Percentiles rank a stretch among this genome's conserved stretches.
These are phyloP conservation scores for Drosophila greeni DNA, from an alignment of 2,888 invertebrate species.

Conservation along the genomic window DNA sequence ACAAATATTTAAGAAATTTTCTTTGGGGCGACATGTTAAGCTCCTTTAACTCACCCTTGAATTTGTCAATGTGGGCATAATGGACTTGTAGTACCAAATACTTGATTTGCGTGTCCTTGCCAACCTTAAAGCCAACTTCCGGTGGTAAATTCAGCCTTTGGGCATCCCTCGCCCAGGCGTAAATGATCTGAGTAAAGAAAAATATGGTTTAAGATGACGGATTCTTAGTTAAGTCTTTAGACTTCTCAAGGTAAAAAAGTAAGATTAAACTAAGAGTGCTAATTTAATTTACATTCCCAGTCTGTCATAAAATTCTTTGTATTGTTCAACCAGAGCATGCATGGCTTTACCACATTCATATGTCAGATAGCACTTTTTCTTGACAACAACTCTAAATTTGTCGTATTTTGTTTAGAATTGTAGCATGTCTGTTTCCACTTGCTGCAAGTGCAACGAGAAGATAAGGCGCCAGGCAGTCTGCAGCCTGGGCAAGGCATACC, in stretches of 20 bases:
- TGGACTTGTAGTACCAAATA: constrained; percentile 97
- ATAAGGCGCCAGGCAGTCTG: constrained; percentile 18
- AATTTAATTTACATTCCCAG: too few relatives aligned
- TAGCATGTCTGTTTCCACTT: constrained; percentile 28
- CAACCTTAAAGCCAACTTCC: constrained; percentile 95
- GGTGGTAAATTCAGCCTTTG: constrained; percentile 88
- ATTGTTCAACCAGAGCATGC: too few relatives aligned
- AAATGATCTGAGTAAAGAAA: constrained; percentile 84
- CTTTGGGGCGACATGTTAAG: too few relatives aligned
- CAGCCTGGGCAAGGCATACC: constrained; percentile 40
- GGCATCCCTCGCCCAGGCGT: constrained; percentile 97
- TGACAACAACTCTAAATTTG: background rate
- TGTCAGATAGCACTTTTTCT: background rate
- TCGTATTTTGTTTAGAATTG: background rate
- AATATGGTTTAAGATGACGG: too few relatives aligned
- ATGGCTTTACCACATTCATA: background rate
- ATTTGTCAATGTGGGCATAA: constrained; percentile 84
- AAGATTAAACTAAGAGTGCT: too few relatives aligned
- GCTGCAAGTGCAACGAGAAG: constrained; percentile 42
- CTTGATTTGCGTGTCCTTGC: constrained; percentile 88
- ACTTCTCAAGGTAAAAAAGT: too few relatives aligned
- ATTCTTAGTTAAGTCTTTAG: too few relatives aligned
- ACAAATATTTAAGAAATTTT: background rate
- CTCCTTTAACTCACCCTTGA: constrained; percentile 80
- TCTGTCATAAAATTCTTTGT: too few relatives aligned